Percentiles rank a stretch among this genome's conserved stretches.
Conservation (phyloP, 2,797 vertebrate genomes). For the Alcedo atthis region DNA sequence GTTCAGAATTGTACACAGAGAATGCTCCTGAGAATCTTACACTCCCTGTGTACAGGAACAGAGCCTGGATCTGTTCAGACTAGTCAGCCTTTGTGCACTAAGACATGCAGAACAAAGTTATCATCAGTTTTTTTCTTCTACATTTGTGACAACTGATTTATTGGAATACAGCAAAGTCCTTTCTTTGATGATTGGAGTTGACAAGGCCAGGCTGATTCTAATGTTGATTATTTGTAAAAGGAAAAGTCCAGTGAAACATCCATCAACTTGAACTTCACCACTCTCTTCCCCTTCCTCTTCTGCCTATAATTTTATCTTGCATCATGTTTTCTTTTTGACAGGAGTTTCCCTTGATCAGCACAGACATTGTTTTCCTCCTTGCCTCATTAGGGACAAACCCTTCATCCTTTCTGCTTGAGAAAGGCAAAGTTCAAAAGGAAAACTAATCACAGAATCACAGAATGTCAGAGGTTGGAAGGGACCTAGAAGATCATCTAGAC, state of each 20-base stretch:
- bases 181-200: not conserved
- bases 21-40: not conserved
- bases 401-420: not conserved
- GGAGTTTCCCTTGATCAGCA: not conserved
- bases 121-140: not conserved
- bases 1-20: not conserved
- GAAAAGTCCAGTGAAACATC: not conserved
- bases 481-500: too few species aligned
- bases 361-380: not conserved
- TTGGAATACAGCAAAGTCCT: not conserved
- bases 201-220: not conserved
- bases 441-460: not conserved
- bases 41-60: not conserved
- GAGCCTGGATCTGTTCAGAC: not conserved
- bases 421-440: conserved; percentile 29
- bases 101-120: not conserved
- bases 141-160: not conserved
- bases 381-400: conserved; percentile 13
- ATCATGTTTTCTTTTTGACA: not conserved
- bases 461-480: too few species aligned
- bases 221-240: not conserved
- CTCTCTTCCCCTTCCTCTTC: not conserved
- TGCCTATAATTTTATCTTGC: not conserved
- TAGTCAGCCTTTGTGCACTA: not conserved
- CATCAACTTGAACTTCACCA: not conserved